phyloP scores from a whole-genome alignment of 2,888 invertebrate species.

The Trichopria drosophilae region DNA sequence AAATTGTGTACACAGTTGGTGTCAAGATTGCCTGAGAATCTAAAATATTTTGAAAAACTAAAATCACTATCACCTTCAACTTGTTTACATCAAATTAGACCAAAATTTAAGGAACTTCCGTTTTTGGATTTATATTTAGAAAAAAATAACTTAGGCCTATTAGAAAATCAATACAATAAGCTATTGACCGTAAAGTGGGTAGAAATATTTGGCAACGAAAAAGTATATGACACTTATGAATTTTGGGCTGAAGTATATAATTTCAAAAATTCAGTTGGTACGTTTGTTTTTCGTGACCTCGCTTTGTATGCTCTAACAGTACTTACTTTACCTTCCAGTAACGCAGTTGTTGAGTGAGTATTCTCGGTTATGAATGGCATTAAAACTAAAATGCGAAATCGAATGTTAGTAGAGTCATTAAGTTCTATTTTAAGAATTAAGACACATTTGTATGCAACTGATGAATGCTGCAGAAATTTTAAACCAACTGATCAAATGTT shows the following conservation, averaged over 20 bases:
- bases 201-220: background rate
- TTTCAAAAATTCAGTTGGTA: conserved; percentile 21
- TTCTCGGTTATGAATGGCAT: conserved; percentile 25
- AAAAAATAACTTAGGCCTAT: conserved; percentile 6
- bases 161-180: conserved; percentile 24
- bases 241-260: conserved; percentile 25
- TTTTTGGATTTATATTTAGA: conserved; percentile 7
- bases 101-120: conserved; percentile 14
- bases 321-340: conserved; percentile 18
- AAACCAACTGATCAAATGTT: background rate
- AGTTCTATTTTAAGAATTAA: conserved; percentile 4
- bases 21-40: conserved; percentile 18
- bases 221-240: conserved; percentile 3
- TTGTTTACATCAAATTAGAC: conserved; percentile 12
- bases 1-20: conserved; percentile 18
- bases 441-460: background rate
- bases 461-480: conserved; percentile 2
- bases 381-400: conserved; percentile 24
- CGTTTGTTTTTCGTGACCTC: conserved; percentile 12
- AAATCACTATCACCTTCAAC: conserved; percentile 13
- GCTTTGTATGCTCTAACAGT: conserved; percentile 19
- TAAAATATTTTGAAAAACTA: conserved; percentile 15
- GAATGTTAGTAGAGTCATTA: conserved; percentile 4
- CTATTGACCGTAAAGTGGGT: conserved; percentile 21
- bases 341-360: conserved; percentile 25